A percentile compares a stretch with the other conserved stretches of the same genome.
These are phyloP conservation scores for Xenopus laevis DNA, from an alignment of 2,113 vertebrate genomes.

Conservation along the genomic window DNA sequence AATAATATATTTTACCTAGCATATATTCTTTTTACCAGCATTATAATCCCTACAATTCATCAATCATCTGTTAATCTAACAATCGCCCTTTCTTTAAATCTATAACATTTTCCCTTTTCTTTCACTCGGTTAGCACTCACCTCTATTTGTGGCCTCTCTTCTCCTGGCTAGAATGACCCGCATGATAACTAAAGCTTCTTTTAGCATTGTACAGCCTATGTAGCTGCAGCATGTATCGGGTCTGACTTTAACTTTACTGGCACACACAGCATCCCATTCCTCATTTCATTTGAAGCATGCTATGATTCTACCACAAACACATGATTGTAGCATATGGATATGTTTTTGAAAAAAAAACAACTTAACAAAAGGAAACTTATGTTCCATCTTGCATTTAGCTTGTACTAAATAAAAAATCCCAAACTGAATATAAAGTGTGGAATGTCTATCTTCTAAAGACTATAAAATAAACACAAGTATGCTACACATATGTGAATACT, in stretches of 20 bases:
- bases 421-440: constrained; percentile 40
- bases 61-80: no score
- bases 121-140: background rate
- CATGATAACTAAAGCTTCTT: background rate
- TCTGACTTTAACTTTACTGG: constrained; percentile 12
- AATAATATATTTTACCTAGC: no score
- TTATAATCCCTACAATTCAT: no score
- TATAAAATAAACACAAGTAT: constrained; percentile 42
- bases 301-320: constrained; percentile 23
- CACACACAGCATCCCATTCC: constrained; percentile 22
- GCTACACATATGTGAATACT: constrained; percentile 43
- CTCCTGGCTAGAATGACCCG: background rate
- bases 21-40: no score
- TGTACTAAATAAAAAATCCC: constrained; percentile 30
- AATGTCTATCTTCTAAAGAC: constrained; percentile 38
- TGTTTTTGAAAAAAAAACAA: constrained; percentile 7
- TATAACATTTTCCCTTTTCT: no score
- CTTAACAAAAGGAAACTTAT: constrained; percentile 5
- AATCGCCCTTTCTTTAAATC: no score
- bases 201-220: constrained; percentile 4
- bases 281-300: constrained; percentile 28
- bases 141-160: background rate
- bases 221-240: background rate
- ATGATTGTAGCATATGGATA: constrained; percentile 38
- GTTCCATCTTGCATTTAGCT: constrained; percentile 38